phyloP scores from a whole-genome alignment of 2,888 invertebrate genomes.

The Archips crataeganus region DNA sequence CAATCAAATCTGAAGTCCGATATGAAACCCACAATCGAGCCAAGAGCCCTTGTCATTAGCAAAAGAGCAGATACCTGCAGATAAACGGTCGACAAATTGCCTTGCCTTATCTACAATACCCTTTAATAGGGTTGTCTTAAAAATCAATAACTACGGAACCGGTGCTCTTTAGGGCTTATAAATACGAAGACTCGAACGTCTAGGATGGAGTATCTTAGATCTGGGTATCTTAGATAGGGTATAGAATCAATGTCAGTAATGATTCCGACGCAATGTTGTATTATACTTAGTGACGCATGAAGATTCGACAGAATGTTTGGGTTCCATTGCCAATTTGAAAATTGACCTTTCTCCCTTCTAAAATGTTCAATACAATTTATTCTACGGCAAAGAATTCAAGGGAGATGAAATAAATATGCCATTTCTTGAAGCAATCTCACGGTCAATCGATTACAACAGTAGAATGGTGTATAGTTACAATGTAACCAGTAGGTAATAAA shows the following conservation, averaged over 20 bases:
- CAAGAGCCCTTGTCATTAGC: conserved; percentile 12
- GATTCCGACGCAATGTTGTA: background rate
- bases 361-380: too few relatives aligned
- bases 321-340: too few relatives aligned
- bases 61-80: conserved; percentile 22
- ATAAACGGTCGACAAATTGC: conserved; percentile 20
- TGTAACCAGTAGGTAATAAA: conserved; percentile 1
- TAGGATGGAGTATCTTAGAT: too few relatives aligned
- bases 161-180: background rate
- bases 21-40: background rate
- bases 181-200: background rate
- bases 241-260: too few relatives aligned
- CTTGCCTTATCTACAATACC: conserved; percentile 15
- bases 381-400: too few relatives aligned
- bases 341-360: too few relatives aligned
- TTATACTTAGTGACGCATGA: too few relatives aligned
- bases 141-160: conserved; percentile 17
- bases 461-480: background rate
- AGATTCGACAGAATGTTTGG: too few relatives aligned
- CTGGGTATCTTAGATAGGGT: too few relatives aligned
- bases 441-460: conserved; percentile 1
- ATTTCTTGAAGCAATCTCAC: background rate
- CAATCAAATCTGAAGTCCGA: background rate
- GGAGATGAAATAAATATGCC: background rate
- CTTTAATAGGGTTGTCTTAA: conserved; percentile 21